Base-by-base conservation (phyloP, 1,140 invertebrate species). In the Drosophila nigrodunni region DNA sequence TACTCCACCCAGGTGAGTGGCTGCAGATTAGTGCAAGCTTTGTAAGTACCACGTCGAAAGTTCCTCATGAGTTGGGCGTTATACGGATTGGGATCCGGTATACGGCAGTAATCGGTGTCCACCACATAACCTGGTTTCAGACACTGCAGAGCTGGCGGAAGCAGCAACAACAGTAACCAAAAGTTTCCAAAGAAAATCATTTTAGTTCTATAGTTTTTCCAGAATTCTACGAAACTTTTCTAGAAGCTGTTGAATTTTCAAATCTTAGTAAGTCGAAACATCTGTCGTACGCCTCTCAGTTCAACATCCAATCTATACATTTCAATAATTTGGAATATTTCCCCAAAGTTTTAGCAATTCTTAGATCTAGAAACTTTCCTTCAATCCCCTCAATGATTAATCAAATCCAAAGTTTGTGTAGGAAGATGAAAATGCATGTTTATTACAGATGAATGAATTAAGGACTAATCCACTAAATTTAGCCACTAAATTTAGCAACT, bases 1-100 rank as follows among this genome's bases (percentile, higher is more conserved):
- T 82, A 89, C 0, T 68, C 59, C 25, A 94, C 85, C 2, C 80
- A 65, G 15, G 93, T 94, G 2, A 95, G 77, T 1, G 93, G 82
- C 0, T 93, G 91, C 11, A 82, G 76, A 13, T 80, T 92, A 2
- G 93, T 91, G 79, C 96, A 96, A 0, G 92, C 61, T 13, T 95
- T 92, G 41, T 94, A 94, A 55, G 93, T 93, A 47, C 93, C 91
- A 39, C 94, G 93, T 41, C 93, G 93, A 11, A 95, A 94, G 58
- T 94, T 93, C 39, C 93, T 86, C 55, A 92, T 93, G 3, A 96
- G 94, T 9, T 95, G 94, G 7, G 93, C 87, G 71, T 95, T 94
- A 71, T 94, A 94, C 0, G 96, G 95, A 80, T 96, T 93, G 44
- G 95, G 92, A 44, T 95, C 94, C 0, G 95, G 94, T 77, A 97